Evolutionary conservation across 2,888 invertebrate species (phyloP), one percentile per base, ranked within the genome.

Genomic region (Ctenicera cuprea): DNA sequence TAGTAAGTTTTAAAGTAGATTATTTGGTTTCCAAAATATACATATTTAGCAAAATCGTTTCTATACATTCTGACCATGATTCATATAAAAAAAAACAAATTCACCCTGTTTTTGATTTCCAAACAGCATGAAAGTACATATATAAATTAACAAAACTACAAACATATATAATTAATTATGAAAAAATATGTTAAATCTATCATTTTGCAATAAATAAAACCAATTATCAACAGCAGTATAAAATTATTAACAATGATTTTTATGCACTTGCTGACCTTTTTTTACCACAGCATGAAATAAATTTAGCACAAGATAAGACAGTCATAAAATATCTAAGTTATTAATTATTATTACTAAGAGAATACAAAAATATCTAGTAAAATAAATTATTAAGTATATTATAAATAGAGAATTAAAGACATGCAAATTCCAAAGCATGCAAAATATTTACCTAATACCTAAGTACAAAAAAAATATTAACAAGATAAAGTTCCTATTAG

Each of bases 401-500:
- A 43, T 5, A 14, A 43, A 43, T 16, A 43, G 7, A 16, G 8
- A 43, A 43, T 2, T 43, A 14, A 26, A 2, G 14, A 43, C 3
- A 43, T n/a, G n/a, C n/a, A n/a, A n/a, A n/a, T n/a, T n/a, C 11
- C n/a, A 38, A 38, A 38, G 38, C 43, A 43, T n/a, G 14, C 14
- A 14, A 33, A 33, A 14, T 43, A 43, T 14, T 43, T 48, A 48
- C 7, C 48, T 48, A 48, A 18, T 18, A 18, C 7, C 1, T 18
- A 20, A 48, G 9, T 48, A 48, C 1, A 43, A 18, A 16, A 16
- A 18, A 18, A 3, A 54, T 26, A 26, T 62, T 66, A 71, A 61
- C 16, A 61, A 30, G 74, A 37, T 76, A 83, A 72, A 54, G 80
- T 82, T 59, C 81, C 77, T 48, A 87, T 70, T 54, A 87, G 75